These are phyloP conservation scores for Dasypolia templi DNA, from an alignment of 2,888 invertebrate species.

Conservation along the genomic window DNA sequence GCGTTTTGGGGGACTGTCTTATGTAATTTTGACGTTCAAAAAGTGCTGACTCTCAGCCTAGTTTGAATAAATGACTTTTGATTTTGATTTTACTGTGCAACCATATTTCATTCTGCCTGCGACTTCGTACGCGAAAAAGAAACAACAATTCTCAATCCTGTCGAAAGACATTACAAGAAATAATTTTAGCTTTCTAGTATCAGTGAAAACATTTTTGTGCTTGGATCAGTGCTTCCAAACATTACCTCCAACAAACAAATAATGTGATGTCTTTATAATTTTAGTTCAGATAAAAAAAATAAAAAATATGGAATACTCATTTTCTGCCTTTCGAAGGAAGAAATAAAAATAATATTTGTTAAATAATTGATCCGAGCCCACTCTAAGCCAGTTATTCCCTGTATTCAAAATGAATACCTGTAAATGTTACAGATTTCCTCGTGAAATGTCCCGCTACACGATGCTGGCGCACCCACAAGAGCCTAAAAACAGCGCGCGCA, in stretches of 20 bases:
- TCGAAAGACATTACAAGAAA: no score
- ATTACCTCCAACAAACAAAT: neutral
- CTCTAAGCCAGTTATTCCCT: neutral
- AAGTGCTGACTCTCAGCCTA: no score
- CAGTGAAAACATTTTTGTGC: neutral
- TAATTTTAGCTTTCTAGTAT: neutral
- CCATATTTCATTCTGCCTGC: no score
- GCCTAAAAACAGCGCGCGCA: slow-evolving; percentile 73
- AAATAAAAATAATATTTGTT: slow-evolving; percentile 65
- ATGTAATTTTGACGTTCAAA: no score
- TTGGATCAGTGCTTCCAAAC: neutral
- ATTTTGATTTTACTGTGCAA: neutral
- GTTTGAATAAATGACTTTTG: no score
- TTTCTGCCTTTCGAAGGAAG: neutral
- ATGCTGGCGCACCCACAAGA: slow-evolving; percentile 83
- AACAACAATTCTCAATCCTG: neutral
- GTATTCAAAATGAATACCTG: neutral
- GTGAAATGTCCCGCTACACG: slow-evolving; percentile 71
- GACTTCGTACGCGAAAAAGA: neutral
- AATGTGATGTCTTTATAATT: neutral
- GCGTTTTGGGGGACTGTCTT: no score
- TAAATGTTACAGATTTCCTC: slow-evolving; percentile 29
- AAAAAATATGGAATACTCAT: neutral
- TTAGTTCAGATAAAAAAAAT: neutral
- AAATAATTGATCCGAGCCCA: slow-evolving; percentile 41